Evolutionary conservation across 2,113 vertebrate genomes (phyloP).

Genomic region (Chiloscyllium plagiosum): DNA sequence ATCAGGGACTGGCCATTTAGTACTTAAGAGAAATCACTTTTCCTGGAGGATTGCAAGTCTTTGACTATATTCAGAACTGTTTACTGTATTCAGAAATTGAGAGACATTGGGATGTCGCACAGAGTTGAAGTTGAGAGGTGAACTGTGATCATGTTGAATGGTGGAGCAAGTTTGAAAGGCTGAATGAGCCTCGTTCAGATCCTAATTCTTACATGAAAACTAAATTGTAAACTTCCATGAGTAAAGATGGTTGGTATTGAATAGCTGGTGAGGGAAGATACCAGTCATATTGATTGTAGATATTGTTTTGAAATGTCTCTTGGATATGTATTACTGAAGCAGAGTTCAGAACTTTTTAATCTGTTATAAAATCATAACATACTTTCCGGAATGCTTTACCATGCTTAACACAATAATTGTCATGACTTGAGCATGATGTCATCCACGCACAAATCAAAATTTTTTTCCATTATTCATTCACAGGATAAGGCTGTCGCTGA

Average conservation of each 20-base stretch:
- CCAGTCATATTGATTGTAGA: background rate
- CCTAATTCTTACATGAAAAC: background rate
- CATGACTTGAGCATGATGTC: background rate
- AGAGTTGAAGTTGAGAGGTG: background rate
- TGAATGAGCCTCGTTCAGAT: background rate
- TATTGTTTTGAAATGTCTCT: background rate
- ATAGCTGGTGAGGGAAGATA: background rate
- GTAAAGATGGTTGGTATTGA: too few species aligned
- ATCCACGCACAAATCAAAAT: background rate
- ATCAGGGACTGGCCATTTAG: background rate
- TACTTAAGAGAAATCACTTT: background rate
- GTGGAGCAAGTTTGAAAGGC: background rate
- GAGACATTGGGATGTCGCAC: background rate
- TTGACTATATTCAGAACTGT: background rate
- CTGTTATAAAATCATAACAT: background rate
- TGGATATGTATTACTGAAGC: background rate
- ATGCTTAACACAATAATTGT: background rate
- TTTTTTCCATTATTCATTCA: too few species aligned
- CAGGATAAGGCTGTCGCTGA: too few species aligned
- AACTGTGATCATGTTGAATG: background rate
- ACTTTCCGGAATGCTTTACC: background rate
- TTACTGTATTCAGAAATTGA: background rate
- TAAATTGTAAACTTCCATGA: background rate
- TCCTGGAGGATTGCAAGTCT: background rate
- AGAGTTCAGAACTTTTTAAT: background rate